Base-by-base conservation (phyloP, 2,797 vertebrate species). In the Huso huso region DNA sequence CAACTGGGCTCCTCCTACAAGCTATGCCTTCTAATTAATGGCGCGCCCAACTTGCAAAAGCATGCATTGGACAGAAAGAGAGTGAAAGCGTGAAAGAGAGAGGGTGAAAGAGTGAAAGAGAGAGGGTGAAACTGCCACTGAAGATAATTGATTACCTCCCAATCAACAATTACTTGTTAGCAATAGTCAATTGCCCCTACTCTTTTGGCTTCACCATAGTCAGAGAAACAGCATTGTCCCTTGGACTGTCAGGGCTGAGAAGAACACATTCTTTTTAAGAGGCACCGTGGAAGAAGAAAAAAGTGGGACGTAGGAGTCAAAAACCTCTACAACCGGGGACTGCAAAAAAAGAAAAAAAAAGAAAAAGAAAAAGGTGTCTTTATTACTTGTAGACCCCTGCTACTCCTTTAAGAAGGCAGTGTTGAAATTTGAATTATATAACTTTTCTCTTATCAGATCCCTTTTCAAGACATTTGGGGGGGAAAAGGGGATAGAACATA, bases 101-200 rank as follows among this genome's bases (percentile, higher is more conserved):
- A 3, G 23, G 15, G 15, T 18, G 15, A 18, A 86, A 88, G 87
- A 86, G 81, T 84, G 86, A 80, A 81, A 76, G 85, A 80, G 74
- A 73, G 84, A 81, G 90, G 75, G 88, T 73, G 74, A 77, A 89
- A 93, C 91, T 93, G 92, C 88, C 88, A 88, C 85, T 87, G 91
- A 88, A 89, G 92, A 92, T 93, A 93, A 95, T 93, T 94, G 94
- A 96, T 96, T 88, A 92, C 88, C 93, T 91, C 91, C 90, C 92
- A 92, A 95, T 94, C 94, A 93, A 96, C 93, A 93, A 93, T 91
- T 94, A 98, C 95, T 98, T 97, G 95, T 97, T 97, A 98, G 95
- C 94, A 91, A 89, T 93, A 96, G 93, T 95, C 94, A 90, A 86
- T 90, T 89, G 85, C 85, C 83, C 88, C 88, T 87, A 90, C 92